These are phyloP conservation scores for Meta bourneti DNA, from an alignment of 2,888 invertebrate species.

Conservation along the genomic window DNA sequence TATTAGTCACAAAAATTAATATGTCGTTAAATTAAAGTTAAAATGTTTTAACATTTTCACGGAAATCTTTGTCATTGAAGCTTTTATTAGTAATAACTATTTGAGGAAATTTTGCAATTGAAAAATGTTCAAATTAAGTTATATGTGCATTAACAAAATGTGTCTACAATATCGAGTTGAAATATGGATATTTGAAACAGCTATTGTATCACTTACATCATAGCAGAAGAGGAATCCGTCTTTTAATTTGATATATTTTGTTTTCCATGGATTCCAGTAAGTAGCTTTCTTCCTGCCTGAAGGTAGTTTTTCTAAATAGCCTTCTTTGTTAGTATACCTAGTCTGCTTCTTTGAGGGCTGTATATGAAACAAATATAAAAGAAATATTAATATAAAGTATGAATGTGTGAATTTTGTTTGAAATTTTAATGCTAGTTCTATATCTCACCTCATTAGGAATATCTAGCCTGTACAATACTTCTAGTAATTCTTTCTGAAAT, in stretches of 20 bases:
- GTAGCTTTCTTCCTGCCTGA: constrained; percentile 83
- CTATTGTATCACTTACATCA: constrained; percentile 80
- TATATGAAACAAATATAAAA: neutral
- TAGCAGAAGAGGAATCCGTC: constrained; percentile 83
- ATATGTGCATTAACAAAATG: too few relatives aligned
- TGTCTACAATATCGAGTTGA: too few relatives aligned
- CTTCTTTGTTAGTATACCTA: constrained; percentile 82
- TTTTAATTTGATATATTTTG: constrained; percentile 83
- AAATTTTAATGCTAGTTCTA: neutral
- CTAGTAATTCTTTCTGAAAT: constrained; percentile 76
- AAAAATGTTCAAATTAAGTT: too few relatives aligned
- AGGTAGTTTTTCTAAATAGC: constrained; percentile 83
- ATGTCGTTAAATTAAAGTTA: too few relatives aligned
- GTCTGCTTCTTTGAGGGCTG: constrained; percentile 56
- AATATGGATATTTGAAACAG: too few relatives aligned
- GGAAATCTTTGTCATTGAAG: too few relatives aligned
- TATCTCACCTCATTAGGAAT: constrained; percentile 57
- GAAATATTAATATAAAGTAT: neutral
- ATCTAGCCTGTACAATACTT: constrained; percentile 78
- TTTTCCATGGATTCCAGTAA: constrained; percentile 84
- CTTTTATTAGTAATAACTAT: too few relatives aligned
- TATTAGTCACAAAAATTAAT: too few relatives aligned
- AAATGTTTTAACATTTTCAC: too few relatives aligned
- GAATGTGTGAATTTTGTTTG: neutral
- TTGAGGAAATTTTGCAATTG: too few relatives aligned